Base-by-base conservation (phyloP, 64 coral and sea anemone genomes). In the Montipora efflorescens region DNA sequence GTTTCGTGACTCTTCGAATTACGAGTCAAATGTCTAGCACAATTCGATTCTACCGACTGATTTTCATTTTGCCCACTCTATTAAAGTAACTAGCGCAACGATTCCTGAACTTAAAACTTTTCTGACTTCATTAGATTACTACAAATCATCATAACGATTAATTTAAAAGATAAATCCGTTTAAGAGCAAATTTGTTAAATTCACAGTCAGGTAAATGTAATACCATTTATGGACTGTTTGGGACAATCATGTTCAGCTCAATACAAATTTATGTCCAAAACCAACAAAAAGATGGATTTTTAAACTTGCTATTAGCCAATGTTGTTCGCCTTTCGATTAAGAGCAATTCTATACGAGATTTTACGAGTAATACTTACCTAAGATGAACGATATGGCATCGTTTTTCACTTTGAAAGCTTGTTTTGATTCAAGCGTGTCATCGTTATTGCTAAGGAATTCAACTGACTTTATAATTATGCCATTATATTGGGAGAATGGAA, bases 401-500 rank as follows among this genome's bases (percentile, higher is more conserved):
- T 71, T 4, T 4, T 84, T 57, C 7, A 7, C 6, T 16, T 64
- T 16, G 61, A 20, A 84, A 14, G 16, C 79, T 82, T 14, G 7
- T 46, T 43, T 48, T 47, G 47, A 21, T 11, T 64, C 5, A 9
- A 72, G 62, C 64, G 82, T 66, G 7, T 71, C 82, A 51, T 86
- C 19, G 18, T 46, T 47, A 48, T 21, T 22, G 82, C 67, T 1
- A 20, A 85, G 47, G 55, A 82, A 82, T 82, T 82, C 12, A 44
- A 70, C 62, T 1, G 46, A 50, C 64, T 69, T 71, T 7, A 83
- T 64, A 80, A 86, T 47, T 59, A 71, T 86, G 82, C 71, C 82
- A 72, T 51, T 20, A 21, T 66, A 23, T 48, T 11, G 15, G 7
- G 19, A 86, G 45, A 84, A 47, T 72, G 70, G 80, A 82, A 86